Evolutionary conservation across 2,113 vertebrate species (phyloP), one percentile per base, ranked within the genome.

Genomic region (Lampris megalopsis): DNA sequence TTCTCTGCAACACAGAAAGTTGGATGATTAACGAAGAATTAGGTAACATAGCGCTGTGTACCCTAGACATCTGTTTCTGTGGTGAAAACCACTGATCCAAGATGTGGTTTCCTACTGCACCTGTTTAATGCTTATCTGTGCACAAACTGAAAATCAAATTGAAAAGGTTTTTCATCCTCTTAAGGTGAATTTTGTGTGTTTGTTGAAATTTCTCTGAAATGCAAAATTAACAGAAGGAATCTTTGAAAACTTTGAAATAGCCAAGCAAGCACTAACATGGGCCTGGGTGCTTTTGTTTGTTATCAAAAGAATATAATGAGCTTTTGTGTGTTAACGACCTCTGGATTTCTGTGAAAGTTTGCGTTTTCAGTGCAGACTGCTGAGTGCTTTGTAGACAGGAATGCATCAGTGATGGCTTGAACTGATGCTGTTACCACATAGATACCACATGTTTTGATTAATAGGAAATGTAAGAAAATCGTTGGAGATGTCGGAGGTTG

Each of bases 341-440:
- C 50, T 13, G 8, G 10, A 11, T 53, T 53, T 53, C 50, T 63
- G 48, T 86, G 82, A 74, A 85, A 81, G 83, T 88, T 83, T 68
- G 63, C 73, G 75, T 63, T 76, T 87, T 86, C 64, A 37, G 87
- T 85, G 64, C 36, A 36, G 79, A 79, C 88, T 79, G 60, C 79
- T 57, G 77, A 80, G 66, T 81, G 84, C 70, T 88, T 89, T 78
- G 83, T 90, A 91, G 88, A 91, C 84, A 90, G 80, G 50, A 82
- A 72, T 92, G 91, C 91, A 38, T 92, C 91, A 91, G 85, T 79
- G 81, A 73, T 76, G 11, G 40, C 85, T 84, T 85, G 83, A 86
- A 89, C 91, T 90, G 86, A 89, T 89, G 83, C 68, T 87, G 87
- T 24, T 53, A 13, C 77, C 87, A 87, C 83, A 77, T 76, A 83